A percentile compares a stretch with the other conserved stretches of the same genome.
These are phyloP conservation scores for Odontophorus gujanensis DNA, from an alignment of 2,113 vertebrate genomes.

Conservation along the genomic window DNA sequence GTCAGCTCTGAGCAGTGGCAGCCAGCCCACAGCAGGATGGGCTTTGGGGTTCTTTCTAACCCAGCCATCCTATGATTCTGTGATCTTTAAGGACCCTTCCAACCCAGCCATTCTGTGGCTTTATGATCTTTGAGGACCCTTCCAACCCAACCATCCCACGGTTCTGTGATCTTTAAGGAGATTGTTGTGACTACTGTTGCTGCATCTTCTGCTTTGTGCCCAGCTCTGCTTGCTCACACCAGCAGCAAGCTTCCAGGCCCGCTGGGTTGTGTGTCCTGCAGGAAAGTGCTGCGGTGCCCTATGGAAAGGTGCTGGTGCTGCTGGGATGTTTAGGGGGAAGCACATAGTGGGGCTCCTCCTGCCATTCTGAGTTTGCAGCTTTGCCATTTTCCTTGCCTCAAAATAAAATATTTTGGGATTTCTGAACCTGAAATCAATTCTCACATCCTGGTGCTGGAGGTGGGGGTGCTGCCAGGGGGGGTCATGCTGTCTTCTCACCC, in stretches of 20 bases:
- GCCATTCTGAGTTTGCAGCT: rapidly evolving
- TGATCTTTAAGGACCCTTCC: no score
- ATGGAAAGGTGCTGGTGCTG: rapidly evolving
- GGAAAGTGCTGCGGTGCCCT: background rate
- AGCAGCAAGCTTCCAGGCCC: background rate
- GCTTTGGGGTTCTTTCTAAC: background rate
- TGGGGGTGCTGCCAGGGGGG: background rate
- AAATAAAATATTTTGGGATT: background rate
- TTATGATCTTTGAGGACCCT: no score
- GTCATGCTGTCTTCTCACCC: rapidly evolving
- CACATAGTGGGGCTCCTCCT: rapidly evolving
- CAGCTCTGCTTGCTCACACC: background rate
- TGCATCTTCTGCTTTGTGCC: rapidly evolving
- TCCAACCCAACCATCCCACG: no score
- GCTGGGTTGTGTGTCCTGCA: background rate
- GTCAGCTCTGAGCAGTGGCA: rapidly evolving
- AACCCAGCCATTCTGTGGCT: no score
- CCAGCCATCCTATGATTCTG: background rate
- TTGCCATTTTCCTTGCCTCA: rapidly evolving
- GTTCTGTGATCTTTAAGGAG: background rate
- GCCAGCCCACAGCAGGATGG: background rate
- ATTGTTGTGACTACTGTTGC: rapidly evolving
- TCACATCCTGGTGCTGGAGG: rapidly evolving
- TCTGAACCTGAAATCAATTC: background rate
- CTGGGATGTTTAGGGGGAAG: background rate